Conservation (phyloP, 2,888 invertebrate species). For the Cryptus viduatorius region DNA sequence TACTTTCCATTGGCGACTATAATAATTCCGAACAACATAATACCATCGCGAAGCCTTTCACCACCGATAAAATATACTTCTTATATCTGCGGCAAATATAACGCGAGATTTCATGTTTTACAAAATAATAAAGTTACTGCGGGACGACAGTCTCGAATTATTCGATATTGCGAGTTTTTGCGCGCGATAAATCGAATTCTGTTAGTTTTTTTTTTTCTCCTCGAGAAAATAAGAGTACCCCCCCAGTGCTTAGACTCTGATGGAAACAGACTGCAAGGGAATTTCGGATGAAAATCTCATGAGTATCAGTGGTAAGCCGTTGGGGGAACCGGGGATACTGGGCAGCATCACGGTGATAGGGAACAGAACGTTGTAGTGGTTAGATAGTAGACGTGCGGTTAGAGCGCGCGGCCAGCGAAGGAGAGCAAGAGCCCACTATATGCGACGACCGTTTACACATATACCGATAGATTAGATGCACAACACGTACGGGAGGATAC, state of each 20-base stretch:
- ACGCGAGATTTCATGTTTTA: neutral
- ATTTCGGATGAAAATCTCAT: no score
- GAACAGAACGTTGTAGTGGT: neutral
- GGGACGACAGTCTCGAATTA: neutral
- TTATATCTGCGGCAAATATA: neutral
- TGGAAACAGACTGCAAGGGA: no score
- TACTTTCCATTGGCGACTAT: neutral
- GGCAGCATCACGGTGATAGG: neutral
- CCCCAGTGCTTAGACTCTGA: no score
- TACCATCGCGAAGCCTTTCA: slow-evolving; percentile 1
- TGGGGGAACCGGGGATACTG: no score
- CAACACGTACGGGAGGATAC: slow-evolving; percentile 66
- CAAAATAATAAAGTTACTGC: neutral
- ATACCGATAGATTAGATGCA: slow-evolving; percentile 63
- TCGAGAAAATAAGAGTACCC: no score
- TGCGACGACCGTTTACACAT: slow-evolving; percentile 41
- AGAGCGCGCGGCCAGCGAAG: slow-evolving; percentile 8
- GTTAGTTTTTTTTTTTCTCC: no score
- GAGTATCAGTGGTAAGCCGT: no score
- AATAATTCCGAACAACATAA: slow-evolving; percentile 1
- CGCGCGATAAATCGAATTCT: neutral
- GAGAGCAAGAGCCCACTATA: slow-evolving; percentile 2
- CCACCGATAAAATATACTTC: neutral
- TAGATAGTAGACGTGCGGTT: slow-evolving; percentile 6
- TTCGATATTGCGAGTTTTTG: neutral